These are phyloP conservation scores for Caenorhabditis brenneri DNA, from an alignment of 1,140 invertebrate species.

Conservation along the genomic window DNA sequence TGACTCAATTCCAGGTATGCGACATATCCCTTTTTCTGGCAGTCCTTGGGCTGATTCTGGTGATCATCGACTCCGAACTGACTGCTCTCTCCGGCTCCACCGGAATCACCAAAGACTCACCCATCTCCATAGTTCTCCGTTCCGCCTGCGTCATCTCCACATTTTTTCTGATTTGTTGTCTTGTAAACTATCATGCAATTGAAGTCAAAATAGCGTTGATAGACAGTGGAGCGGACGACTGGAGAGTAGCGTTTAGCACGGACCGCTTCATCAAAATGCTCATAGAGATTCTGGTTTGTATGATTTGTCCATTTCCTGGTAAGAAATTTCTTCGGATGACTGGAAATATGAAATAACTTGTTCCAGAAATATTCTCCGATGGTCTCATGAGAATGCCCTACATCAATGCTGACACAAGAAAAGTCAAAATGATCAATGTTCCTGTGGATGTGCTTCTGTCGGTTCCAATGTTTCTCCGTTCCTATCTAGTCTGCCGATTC, in stretches of 20 bases:
- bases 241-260: slow-evolving; percentile 67
- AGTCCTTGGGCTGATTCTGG: slow-evolving; percentile 65
- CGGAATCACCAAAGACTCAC: slow-evolving; percentile 46
- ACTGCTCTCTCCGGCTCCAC: slow-evolving; percentile 60
- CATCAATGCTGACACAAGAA: slow-evolving; percentile 60
- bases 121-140: slow-evolving; percentile 62
- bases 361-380: slow-evolving; percentile 54
- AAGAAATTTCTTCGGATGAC: slow-evolving; percentile 22
- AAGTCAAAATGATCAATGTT: slow-evolving; percentile 62
- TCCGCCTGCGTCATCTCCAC: slow-evolving; percentile 63
- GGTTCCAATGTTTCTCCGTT: slow-evolving; percentile 97
- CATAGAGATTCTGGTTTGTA: slow-evolving; percentile 66
- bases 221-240: slow-evolving; percentile 69
- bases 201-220: slow-evolving; percentile 71
- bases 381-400: slow-evolving; percentile 67
- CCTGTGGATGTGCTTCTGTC: slow-evolving; percentile 88
- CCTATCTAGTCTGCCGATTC: slow-evolving; percentile 98
- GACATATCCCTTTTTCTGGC: slow-evolving; percentile 67
- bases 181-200: slow-evolving; percentile 69
- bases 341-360: not conserved
- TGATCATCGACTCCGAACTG: slow-evolving; percentile 67
- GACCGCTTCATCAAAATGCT: slow-evolving; percentile 66
- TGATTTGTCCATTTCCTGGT: slow-evolving; percentile 70
- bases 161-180: slow-evolving; percentile 60
- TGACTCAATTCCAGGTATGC: slow-evolving; percentile 55